Conservation (phyloP, 2,113 vertebrate species). For the Bostrychus sinensis region DNA sequence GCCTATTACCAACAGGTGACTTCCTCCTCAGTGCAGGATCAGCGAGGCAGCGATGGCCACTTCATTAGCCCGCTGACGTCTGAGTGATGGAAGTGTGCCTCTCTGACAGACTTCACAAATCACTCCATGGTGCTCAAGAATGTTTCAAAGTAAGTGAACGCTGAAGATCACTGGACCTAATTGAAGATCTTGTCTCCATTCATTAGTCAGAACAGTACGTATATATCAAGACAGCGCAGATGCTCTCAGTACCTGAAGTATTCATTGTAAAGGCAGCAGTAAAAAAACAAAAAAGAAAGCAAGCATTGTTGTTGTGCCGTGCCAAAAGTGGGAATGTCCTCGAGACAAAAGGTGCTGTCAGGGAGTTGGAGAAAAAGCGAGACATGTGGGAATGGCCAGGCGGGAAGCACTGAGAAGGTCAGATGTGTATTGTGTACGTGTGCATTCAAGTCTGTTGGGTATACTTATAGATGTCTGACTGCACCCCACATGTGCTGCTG, state of each 20-base stretch:
- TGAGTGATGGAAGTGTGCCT: constrained; percentile 46
- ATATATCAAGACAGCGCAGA: constrained; percentile 10
- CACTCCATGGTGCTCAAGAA: constrained; percentile 23
- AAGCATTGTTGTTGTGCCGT: background rate
- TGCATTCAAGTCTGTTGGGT: background rate
- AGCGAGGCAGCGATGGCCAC: constrained; percentile 24
- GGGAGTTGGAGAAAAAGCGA: constrained; percentile 26
- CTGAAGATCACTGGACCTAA: constrained; percentile 17
- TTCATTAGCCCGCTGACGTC: constrained; percentile 53
- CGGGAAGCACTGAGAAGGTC: constrained; percentile 30
- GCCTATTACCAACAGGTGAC: constrained; percentile 29
- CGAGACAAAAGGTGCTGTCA: constrained; percentile 9
- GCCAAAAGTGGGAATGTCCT: constrained; percentile 20
- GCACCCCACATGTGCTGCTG: background rate
- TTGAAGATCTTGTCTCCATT: constrained; percentile 40
- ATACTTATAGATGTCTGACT: background rate
- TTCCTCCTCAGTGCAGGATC: constrained; percentile 13
- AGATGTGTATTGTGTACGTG: background rate
- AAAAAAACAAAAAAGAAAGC: background rate
- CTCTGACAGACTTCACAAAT: constrained; percentile 35
- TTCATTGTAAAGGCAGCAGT: constrained; percentile 1
- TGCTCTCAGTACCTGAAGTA: constrained; percentile 17
- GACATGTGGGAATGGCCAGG: constrained; percentile 22
- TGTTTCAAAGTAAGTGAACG: constrained; percentile 35
- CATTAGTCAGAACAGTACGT: constrained; percentile 29